Conservation (phyloP, 2,797 vertebrate species). For the Sebastes iracundus region DNA sequence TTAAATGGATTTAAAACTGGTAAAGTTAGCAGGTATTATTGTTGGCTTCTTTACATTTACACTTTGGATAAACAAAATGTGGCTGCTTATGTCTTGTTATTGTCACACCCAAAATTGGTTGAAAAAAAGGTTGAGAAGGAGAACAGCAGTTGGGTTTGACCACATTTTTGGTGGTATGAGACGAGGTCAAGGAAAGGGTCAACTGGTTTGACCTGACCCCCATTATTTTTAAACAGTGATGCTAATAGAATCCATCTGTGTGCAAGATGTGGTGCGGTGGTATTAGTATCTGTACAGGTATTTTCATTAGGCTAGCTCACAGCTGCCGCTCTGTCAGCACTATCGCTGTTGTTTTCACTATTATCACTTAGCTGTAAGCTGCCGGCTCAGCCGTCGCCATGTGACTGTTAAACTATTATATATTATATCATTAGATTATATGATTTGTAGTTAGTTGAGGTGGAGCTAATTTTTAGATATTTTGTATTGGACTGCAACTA, state of each 20-base stretch:
- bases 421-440: neutral
- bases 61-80: neutral
- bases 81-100: neutral
- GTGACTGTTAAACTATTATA: no score
- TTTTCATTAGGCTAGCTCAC: no score
- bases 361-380: no score
- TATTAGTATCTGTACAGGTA: no score
- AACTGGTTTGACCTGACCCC: conserved; percentile 10
- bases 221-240: neutral
- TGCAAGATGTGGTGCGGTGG: neutral
- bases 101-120: neutral
- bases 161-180: neutral
- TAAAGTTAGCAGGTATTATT: neutral
- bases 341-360: no score
- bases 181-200: conserved; percentile 16
- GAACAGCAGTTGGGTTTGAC: neutral
- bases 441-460: neutral
- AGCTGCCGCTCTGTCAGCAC: no score
- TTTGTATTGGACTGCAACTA: neutral
- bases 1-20: neutral
- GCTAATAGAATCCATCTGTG: conserved; percentile 12
- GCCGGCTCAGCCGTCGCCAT: no score
- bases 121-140: neutral
- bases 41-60: neutral
- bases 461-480: neutral